Evolutionary conservation across 2,797 vertebrate genomes (phyloP), one percentile per base, ranked within the genome.

Genomic region (Acipenser ruthenus): DNA sequence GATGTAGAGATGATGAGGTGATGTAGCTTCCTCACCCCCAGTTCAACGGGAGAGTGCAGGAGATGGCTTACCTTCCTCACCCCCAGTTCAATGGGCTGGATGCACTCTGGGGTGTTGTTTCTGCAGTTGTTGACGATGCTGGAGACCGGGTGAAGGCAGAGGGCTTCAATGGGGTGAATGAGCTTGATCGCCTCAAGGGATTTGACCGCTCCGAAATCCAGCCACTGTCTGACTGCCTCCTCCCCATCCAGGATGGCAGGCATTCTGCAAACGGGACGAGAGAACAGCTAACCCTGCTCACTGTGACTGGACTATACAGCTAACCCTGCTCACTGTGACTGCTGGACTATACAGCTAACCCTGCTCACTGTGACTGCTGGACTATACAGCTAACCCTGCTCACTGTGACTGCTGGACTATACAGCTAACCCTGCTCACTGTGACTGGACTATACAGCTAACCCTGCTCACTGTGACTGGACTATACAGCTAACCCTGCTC

Each of bases 241-340:
- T 98, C 94, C 51, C 95, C 93, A 0, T 96, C 91, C 73, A 99
- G 80, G 71, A 99, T 84, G 1, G 95, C 97, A 55, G 96, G 97
- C 97, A 99, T 99, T 84, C 97, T 98, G 48, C 9, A 65, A 6
- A 23, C 10, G 10, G 9, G 7, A 15, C n/a, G 18, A 62, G 18
- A 8, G 60, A 1, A 6, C 60, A 15, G 15, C 15, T 18, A 18
- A 18, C 52, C 48, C 7, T 47, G n/a, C 49, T 2, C 8, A 37
- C 23, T 4, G 23, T 49, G 11, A 48, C 15, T 23, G 23, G 18
- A 61, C 70, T 6, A 66, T 8, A 6, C 60, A 15, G 15, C 15
- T 18, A 18, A 18, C 52, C 48, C 7, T 47, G n/a, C 49, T 2
- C 8, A 37, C 23, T 4, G 23, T 49, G 11, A 48, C 49, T 13